Base-by-base conservation (phyloP, 2,113 vertebrate genomes). In the Tachuris rubrigastra region DNA sequence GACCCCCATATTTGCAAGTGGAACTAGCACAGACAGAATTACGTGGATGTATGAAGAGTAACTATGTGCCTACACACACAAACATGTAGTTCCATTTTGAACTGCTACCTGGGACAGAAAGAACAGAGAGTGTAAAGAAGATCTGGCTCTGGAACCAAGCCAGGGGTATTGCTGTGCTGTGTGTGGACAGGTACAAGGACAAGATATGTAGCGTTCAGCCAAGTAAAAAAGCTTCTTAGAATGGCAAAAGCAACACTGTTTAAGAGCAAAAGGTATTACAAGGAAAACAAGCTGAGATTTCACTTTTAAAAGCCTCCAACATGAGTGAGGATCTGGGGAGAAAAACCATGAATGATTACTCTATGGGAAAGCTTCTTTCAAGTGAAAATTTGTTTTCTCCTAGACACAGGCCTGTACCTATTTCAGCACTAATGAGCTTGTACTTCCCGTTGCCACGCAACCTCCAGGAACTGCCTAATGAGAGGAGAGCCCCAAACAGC, bases 371-470 rank as follows among this genome's bases (percentile, higher is more conserved):
- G 62, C 44, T 18, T 49, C 20, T 66, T 77, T 80, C 77, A 59
- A 93, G 95, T 47, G 49, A 84, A 74, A 89, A 91, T 85, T 93
- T 90, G 91, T 83, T 94, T 71, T 75, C 80, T 47, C 67, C 67
- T 21, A 11, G 47, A 55, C 15, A 2, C 22, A 87, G 78, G 80
- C 41, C 78, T 59, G 77, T 7, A 47, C 94, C 90, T 89, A 90
- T 85, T 86, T 71, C 33, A 84, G 85, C 28, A 4, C 86, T 97
- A 95, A 96, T 96, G 87, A 96, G 96, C 80, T 65, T 91, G 92
- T 67, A 71, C 76, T 77, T 87, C 78, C 71, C 0, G 73, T 96
- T 94, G 96, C 97, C 74, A 93, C 3, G 94, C 93, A 96, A 96
- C 92, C 22, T 63, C 65, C 52, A 8, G 9, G 56, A 96, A 37